Evolutionary conservation across 1,140 invertebrate species (phyloP).

Genomic region (Cyclargus thomasi): DNA sequence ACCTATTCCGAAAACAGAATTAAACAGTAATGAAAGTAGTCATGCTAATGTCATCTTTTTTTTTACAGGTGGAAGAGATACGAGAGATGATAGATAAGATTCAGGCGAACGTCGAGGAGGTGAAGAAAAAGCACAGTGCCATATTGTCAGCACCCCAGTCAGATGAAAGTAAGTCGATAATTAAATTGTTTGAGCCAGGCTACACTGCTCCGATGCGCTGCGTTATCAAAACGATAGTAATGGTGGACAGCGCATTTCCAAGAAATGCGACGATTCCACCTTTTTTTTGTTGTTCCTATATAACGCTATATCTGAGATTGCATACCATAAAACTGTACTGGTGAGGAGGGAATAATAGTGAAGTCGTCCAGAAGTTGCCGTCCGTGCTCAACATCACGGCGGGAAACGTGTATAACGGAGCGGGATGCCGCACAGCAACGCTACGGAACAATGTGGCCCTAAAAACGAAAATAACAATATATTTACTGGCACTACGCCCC

Average conservation of each 20-base stretch:
- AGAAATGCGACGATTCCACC: no score
- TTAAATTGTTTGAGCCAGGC: conserved; percentile 1
- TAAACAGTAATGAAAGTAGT: background rate
- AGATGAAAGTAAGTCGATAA: conserved; percentile 93
- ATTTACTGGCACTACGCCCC: background rate
- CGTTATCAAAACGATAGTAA: no score
- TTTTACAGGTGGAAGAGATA: conserved; percentile 95
- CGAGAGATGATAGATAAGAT: conserved; percentile 99
- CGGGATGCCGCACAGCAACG: background rate
- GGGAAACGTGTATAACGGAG: no score
- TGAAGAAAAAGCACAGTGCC: conserved; percentile 99
- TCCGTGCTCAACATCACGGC: no score
- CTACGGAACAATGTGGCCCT: background rate
- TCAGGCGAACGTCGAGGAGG: conserved; percentile 98
- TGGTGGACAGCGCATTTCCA: no score
- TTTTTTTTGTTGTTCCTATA: no score
- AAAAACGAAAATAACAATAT: background rate
- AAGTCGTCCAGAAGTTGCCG: no score
- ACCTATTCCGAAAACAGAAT: background rate
- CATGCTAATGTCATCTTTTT: background rate
- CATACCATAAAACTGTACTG: no score
- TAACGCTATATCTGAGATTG: no score
- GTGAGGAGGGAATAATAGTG: no score
- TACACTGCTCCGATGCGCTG: no score
- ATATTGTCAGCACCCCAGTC: conserved; percentile 98